Percentiles rank a stretch among this genome's conserved stretches.
These are phyloP conservation scores for Tetramorium parvispinum DNA, from an alignment of 1,140 invertebrate genomes.

Conservation along the genomic window DNA sequence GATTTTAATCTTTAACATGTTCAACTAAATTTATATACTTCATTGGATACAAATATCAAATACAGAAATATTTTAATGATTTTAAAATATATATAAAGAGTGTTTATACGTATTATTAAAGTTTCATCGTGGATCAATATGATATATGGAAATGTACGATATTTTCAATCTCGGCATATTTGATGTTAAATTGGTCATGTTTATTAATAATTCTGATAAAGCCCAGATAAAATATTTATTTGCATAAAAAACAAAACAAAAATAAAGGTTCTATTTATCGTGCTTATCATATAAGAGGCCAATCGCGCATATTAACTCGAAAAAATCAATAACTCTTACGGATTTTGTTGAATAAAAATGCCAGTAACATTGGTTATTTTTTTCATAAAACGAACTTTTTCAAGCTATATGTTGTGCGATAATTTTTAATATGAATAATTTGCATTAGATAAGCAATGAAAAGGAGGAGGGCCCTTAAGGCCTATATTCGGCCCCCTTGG, in stretches of 20 bases:
- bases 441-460: not conserved
- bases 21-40: not conserved
- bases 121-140: not conserved
- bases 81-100: not conserved
- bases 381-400: constrained; percentile 12
- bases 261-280: not conserved
- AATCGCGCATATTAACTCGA: not conserved
- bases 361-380: not conserved
- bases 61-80: constrained; percentile 1
- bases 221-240: constrained; percentile 5
- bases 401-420: not conserved
- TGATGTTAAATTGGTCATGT: not conserved
- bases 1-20: not conserved
- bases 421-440: constrained; percentile 16
- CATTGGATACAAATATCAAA: not conserved
- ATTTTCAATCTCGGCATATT: constrained; percentile 32
- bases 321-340: constrained; percentile 30
- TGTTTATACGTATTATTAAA: constrained; percentile 16
- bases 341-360: not conserved
- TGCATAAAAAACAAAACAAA: not conserved
- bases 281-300: not conserved
- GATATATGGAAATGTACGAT: constrained; percentile 1
- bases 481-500: too few species aligned
- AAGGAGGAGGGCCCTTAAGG: too few species aligned
- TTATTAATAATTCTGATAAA: constrained; percentile 30